phyloP scores from a whole-genome alignment of 2,113 vertebrate genomes.

The Ceyx margarethae region DNA sequence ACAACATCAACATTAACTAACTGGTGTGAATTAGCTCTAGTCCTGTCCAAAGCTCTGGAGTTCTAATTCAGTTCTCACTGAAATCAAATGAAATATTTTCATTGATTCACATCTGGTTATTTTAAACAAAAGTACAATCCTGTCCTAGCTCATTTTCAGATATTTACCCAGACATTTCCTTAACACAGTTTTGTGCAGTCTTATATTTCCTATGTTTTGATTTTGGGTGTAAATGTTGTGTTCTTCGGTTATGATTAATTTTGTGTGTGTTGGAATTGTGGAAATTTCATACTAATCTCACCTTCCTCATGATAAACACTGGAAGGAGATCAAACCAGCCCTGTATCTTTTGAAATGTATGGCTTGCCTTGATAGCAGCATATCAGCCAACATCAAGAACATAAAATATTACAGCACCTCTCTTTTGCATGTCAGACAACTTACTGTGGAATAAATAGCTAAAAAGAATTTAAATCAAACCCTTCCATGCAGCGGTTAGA shows the following conservation, averaged over 20 bases:
- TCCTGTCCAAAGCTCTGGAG: neutral
- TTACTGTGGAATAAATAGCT: neutral
- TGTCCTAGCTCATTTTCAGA: neutral
- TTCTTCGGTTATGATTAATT: slow-evolving; percentile 2
- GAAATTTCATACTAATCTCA: neutral
- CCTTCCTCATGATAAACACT: neutral
- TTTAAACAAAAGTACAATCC: neutral
- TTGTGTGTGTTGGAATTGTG: neutral
- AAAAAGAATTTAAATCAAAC: neutral
- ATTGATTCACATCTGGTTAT: neutral
- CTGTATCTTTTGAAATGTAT: neutral
- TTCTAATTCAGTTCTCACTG: neutral
- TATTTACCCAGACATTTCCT: slow-evolving; percentile 35
- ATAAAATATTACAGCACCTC: neutral
- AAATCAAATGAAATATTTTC: neutral
- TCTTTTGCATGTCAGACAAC: neutral
- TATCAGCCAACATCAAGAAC: neutral
- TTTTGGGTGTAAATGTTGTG: neutral
- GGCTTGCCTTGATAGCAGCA: slow-evolving; percentile 7
- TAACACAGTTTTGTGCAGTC: neutral
- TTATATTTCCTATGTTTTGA: slow-evolving; percentile 28
- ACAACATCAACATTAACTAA: neutral
- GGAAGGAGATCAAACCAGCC: slow-evolving; percentile 1
- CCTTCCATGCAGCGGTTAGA: neutral
- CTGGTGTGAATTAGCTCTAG: neutral